Conservation (phyloP, 2,113 vertebrate species). For the Odocoileus virginianus region DNA sequence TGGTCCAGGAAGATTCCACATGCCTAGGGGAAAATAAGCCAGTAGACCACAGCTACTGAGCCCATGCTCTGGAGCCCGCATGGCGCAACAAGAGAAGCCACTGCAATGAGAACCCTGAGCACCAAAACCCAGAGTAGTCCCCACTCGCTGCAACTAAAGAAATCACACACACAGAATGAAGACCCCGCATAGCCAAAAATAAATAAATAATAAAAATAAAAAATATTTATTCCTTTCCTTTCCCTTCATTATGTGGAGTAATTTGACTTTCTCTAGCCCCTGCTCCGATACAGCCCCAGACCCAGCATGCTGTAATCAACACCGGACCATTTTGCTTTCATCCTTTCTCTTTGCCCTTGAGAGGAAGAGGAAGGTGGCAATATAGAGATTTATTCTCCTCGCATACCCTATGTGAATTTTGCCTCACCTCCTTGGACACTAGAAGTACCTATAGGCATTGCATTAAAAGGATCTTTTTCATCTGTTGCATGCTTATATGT, state of each 20-base stretch:
- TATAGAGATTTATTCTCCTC: not conserved
- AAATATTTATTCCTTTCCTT: not conserved
- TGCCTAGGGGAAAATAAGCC: not conserved
- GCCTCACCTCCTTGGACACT: not conserved
- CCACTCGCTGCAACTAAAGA: not conserved
- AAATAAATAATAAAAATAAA: not conserved
- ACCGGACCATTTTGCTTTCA: not conserved
- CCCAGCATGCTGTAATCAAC: not conserved
- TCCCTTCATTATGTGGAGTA: not conserved
- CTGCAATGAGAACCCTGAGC: not conserved
- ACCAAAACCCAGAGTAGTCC: not conserved
- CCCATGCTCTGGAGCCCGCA: not conserved
- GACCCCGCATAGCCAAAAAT: not conserved
- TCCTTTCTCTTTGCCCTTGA: not conserved
- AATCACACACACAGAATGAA: not conserved
- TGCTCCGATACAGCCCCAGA: not conserved
- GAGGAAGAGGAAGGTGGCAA: not conserved
- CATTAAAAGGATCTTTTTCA: not conserved
- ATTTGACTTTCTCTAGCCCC: not conserved
- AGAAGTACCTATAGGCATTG: constrained; percentile 1
- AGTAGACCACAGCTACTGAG: not conserved
- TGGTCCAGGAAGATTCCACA: not conserved
- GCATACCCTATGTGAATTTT: not conserved
- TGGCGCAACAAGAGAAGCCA: not conserved
- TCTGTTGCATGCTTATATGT: not conserved